Conservation (phyloP, 1,140 invertebrate species). For the Andrena cerasifolii region DNA sequence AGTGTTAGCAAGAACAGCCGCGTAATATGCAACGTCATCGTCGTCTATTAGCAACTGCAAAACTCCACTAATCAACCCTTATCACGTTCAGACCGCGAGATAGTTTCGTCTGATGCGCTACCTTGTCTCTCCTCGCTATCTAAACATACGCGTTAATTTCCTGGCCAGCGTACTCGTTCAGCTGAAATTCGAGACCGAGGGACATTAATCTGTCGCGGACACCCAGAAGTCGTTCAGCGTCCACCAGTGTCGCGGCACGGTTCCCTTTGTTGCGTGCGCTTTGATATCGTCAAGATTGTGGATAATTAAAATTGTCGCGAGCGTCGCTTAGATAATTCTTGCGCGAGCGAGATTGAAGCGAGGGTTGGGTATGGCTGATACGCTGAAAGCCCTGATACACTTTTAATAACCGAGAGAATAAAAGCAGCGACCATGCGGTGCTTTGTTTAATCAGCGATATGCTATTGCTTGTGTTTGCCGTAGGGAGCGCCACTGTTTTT, state of each 20-base stretch:
- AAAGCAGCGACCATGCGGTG: no score
- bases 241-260: background rate
- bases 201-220: background rate
- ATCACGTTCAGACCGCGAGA: background rate
- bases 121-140: background rate
- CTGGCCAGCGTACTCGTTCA: no score
- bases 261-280: background rate
- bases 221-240: background rate
- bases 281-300: background rate
- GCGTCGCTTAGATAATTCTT: slow-evolving; percentile 27
- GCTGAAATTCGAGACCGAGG: background rate
- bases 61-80: slow-evolving; percentile 1
- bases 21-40: background rate
- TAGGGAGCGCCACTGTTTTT: background rate
- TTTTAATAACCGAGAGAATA: no score
- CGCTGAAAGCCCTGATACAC: background rate
- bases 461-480: background rate
- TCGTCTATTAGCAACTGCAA: background rate
- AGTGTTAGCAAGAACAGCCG: background rate
- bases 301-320: slow-evolving; percentile 24
- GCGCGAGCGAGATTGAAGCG: background rate
- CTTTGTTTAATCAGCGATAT: background rate
- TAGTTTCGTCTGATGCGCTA: background rate
- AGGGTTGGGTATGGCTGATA: background rate
- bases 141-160: background rate